Base-by-base conservation (phyloP, 2,888 invertebrate genomes). In the Apamea monoglypha region DNA sequence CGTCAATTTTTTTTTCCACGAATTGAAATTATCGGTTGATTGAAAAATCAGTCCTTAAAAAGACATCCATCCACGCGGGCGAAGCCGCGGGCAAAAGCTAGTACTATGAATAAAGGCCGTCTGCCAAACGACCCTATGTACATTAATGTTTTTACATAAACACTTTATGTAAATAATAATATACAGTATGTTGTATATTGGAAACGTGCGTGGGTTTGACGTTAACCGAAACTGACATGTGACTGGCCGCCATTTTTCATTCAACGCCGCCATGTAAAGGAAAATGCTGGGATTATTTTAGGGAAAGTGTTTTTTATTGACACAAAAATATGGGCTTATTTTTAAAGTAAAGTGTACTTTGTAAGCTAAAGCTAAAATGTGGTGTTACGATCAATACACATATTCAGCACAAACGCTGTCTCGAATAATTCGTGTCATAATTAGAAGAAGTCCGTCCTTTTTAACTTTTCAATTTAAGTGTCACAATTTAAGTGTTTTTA, bases 171-270 rank as follows among this genome's bases (percentile, higher is more conserved):
- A 29, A 29, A 67, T 76, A 70, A 29, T 40, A 32, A 21, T 36
- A n/a, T 40, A 32, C n/a, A 50, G 32, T 21, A 3, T 61, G 61
- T 74, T 63, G n/a, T 70, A 69, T 76, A 73, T 59, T 73, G n/a
- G 32, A 53, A 56, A 21, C 32, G 83, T 16, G 50, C 44, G 63
- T 72, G 59, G 59, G 86, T 29, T 72, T 86, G 68, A 84, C 67
- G 79, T 83, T 69, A 72, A 86, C 64, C 36, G 47, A 50, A 47
- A 64, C 32, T 84, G 84, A 75, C 79, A 69, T 21, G 78, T 73
- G 79, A 74, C 47, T 61, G 64, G 59, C n/a, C 78, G 74, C 79
- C 78, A 86, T 86, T 72, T 84, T 84, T 74, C 71, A 74, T 86
- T 86, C 59, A 66, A 61, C 67, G 61, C 7, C 32, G 59, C 53